Percentiles rank a stretch among this genome's conserved stretches.
These are phyloP conservation scores for Coenonympha arcania DNA, from an alignment of 2,888 invertebrate genomes.

Conservation along the genomic window DNA sequence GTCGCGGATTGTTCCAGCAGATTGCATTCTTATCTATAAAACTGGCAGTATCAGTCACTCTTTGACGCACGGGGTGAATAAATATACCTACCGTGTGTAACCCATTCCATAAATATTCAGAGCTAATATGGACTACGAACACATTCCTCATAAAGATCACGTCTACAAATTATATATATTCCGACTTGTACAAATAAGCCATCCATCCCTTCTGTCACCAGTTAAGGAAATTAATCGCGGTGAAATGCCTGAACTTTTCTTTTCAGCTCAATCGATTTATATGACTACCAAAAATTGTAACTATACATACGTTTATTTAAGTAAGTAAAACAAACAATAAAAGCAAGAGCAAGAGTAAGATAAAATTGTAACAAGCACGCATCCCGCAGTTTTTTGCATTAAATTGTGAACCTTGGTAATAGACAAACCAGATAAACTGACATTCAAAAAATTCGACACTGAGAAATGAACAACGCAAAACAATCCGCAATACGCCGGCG, in stretches of 20 bases:
- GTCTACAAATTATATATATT: too few species aligned
- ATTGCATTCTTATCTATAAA: constrained; percentile 22
- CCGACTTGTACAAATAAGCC: too few species aligned
- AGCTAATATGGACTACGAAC: too few species aligned
- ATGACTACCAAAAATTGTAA: too few species aligned
- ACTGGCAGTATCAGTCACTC: constrained; percentile 25
- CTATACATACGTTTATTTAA: not conserved
- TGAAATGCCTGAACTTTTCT: too few species aligned
- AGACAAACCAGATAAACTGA: constrained; percentile 25
- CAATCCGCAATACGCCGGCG: constrained; percentile 41
- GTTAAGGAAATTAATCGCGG: too few species aligned
- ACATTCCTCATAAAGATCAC: too few species aligned
- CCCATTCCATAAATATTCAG: too few species aligned
- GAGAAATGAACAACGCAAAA: constrained; percentile 50
- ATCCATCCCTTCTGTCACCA: too few species aligned
- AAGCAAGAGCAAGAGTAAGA: too few species aligned
- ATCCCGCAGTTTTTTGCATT: not conserved
- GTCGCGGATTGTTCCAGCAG: constrained; percentile 13
- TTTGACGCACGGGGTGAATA: constrained; percentile 22
- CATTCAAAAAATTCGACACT: constrained; percentile 51
- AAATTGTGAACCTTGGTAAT: constrained; percentile 19
- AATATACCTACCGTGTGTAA: constrained; percentile 14
- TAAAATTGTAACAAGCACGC: not conserved
- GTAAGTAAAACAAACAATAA: not conserved
- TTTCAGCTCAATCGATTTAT: too few species aligned